Evolutionary conservation across 2,797 vertebrate species (phyloP).

Genomic region (Pseudotriccus pelzelni): DNA sequence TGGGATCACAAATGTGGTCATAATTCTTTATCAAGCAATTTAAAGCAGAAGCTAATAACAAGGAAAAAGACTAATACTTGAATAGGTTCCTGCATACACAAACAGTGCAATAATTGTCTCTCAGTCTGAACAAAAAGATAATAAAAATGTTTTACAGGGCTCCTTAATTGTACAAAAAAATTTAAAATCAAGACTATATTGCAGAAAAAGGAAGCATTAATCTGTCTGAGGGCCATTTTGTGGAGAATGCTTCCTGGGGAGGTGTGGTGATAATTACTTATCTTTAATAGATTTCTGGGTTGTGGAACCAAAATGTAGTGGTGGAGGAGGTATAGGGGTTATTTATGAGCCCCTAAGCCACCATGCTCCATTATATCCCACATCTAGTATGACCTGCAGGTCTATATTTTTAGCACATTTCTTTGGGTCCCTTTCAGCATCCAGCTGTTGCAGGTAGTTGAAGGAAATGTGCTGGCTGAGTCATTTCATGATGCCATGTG

Average conservation of each 20-base stretch:
- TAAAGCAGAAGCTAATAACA: slow-evolving; percentile 71
- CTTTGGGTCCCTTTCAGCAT: background rate
- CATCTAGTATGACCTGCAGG: background rate
- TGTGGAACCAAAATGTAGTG: background rate
- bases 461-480: background rate
- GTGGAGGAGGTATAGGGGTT: background rate
- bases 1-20: slow-evolving; percentile 24
- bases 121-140: slow-evolving; percentile 66
- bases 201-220: slow-evolving; percentile 65
- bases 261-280: slow-evolving; percentile 58
- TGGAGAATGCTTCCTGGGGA: slow-evolving; percentile 40
- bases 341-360: slow-evolving; percentile 12
- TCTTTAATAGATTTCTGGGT: slow-evolving; percentile 49
- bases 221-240: slow-evolving; percentile 59
- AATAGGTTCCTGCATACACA: slow-evolving; percentile 66
- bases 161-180: slow-evolving; percentile 71
- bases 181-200: slow-evolving; percentile 72
- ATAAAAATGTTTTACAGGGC: slow-evolving; percentile 72
- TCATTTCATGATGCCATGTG: background rate
- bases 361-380: background rate
- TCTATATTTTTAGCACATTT: background rate
- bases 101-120: slow-evolving; percentile 72
- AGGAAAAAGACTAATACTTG: slow-evolving; percentile 69
- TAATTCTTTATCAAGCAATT: slow-evolving; percentile 69
- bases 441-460: background rate